A percentile compares a stretch with the other conserved stretches of the same genome.
phyloP scores from a whole-genome alignment of 2,888 invertebrate genomes.

The Noctua janthina region DNA sequence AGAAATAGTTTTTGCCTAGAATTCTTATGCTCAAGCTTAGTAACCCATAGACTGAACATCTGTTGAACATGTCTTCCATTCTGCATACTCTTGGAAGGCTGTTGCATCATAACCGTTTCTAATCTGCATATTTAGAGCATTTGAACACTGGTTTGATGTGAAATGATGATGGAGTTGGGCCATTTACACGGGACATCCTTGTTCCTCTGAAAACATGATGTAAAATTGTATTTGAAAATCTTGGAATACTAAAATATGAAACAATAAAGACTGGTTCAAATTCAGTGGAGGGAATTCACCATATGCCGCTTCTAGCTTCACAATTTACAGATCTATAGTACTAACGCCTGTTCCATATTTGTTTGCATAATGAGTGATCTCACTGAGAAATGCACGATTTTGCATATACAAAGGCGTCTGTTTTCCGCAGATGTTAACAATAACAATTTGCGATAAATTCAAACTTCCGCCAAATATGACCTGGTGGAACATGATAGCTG shows the following conservation, averaged over 20 bases:
- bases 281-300: slow-evolving; percentile 5
- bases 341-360: slow-evolving; percentile 38
- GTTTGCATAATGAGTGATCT: slow-evolving; percentile 48
- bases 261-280: slow-evolving; percentile 35
- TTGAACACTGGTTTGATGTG: slow-evolving; percentile 13
- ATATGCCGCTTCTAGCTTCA: slow-evolving; percentile 3
- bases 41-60: slow-evolving; percentile 33
- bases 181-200: slow-evolving; percentile 30
- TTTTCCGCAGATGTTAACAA: slow-evolving; percentile 55
- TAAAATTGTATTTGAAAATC: slow-evolving; percentile 25
- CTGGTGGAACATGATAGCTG: slow-evolving; percentile 59
- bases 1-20: slow-evolving; percentile 36
- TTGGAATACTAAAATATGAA: slow-evolving; percentile 25
- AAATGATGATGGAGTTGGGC: slow-evolving; percentile 8
- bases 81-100: slow-evolving; percentile 13
- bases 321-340: slow-evolving; percentile 18
- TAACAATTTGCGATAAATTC: slow-evolving; percentile 60
- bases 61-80: slow-evolving; percentile 38
- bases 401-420: slow-evolving; percentile 37
- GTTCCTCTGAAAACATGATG: slow-evolving; percentile 37
- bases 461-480: slow-evolving; percentile 75
- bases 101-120: slow-evolving; percentile 23
- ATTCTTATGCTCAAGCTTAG: slow-evolving; percentile 18
- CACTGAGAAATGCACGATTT: slow-evolving; percentile 30
- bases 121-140: slow-evolving; percentile 26